phyloP scores from a whole-genome alignment of 2,113 vertebrate genomes.

The Cyprinus carpio region DNA sequence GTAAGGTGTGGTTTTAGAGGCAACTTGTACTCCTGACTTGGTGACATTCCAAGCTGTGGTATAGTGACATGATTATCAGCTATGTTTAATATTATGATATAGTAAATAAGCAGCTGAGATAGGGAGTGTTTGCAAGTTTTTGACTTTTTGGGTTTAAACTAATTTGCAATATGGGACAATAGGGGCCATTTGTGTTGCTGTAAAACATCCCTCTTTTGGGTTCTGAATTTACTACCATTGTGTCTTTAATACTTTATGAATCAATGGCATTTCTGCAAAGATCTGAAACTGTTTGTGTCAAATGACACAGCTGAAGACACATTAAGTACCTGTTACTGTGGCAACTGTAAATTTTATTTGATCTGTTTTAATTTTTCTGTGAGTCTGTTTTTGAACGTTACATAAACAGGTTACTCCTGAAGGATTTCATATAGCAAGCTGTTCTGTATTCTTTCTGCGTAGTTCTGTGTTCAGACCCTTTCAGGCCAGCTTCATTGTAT shows the following conservation, averaged over 20 bases:
- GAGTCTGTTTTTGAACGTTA: conserved; percentile 40
- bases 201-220: neutral
- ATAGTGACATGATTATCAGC: neutral
- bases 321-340: conserved; percentile 45
- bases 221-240: neutral
- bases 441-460: neutral
- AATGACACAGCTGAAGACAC: conserved; percentile 18
- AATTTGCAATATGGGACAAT: neutral
- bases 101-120: neutral
- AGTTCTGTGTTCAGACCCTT: neutral
- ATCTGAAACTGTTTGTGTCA: conserved; percentile 22
- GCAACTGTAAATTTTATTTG: conserved; percentile 40
- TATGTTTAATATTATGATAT: neutral
- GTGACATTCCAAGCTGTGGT: neutral
- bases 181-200: neutral
- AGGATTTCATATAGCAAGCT: conserved; percentile 44
- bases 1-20: neutral
- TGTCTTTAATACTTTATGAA: conserved; percentile 10
- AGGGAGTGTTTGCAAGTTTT: neutral
- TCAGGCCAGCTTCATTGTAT: neutral
- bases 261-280: conserved; percentile 16
- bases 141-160: neutral
- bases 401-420: conserved; percentile 42
- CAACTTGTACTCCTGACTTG: neutral
- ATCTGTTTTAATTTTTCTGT: neutral